Percentiles rank a stretch among this genome's conserved stretches.
phyloP scores from a whole-genome alignment of 2,888 invertebrate genomes.

The Metacarcinus magister region DNA sequence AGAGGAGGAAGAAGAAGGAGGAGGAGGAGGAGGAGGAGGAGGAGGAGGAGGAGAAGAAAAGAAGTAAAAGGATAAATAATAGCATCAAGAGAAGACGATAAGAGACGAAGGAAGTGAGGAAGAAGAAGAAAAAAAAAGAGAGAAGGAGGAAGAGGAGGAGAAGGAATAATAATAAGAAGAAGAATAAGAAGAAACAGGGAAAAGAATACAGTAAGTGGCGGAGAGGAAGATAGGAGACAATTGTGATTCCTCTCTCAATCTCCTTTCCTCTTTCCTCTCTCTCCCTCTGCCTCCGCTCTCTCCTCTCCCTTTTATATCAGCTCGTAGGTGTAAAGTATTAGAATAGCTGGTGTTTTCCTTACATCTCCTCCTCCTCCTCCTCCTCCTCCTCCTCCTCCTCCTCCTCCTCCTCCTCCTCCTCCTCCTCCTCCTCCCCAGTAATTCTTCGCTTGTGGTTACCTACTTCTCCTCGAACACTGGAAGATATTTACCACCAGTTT shows the following conservation, averaged over 20 bases:
- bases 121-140: background rate
- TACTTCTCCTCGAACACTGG: too few species aligned
- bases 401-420: constrained; percentile 27
- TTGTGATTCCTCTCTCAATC: background rate
- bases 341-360: background rate
- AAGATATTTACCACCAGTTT: too few species aligned
- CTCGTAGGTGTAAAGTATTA: background rate
- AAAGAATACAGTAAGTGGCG: background rate
- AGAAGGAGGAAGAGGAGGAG: background rate
- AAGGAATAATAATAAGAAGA: background rate
- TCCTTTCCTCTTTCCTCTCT: background rate
- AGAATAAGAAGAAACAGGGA: background rate
- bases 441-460: background rate
- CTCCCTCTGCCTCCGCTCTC: background rate
- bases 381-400: constrained; percentile 10
- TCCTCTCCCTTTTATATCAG: background rate
- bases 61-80: background rate
- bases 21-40: background rate
- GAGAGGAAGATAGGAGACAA: background rate
- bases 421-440: background rate
- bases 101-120: background rate
- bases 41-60: background rate
- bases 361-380: background rate
- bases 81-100: background rate
- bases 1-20: too few species aligned